Percentiles rank a stretch among this genome's conserved stretches.
Conservation (phyloP, 2,113 vertebrate species). For the Lepidothrix coronata region DNA sequence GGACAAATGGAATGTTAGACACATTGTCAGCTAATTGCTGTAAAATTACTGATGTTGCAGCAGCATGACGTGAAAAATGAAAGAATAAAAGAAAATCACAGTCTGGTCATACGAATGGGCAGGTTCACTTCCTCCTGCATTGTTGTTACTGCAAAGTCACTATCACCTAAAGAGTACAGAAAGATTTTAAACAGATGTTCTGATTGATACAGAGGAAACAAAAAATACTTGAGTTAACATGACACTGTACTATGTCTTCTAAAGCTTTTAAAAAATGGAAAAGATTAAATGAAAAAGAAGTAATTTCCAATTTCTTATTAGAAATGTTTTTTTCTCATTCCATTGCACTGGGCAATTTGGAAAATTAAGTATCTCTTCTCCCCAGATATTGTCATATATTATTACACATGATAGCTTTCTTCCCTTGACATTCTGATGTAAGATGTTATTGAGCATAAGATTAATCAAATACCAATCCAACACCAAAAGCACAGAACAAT, state of each 20-base stretch:
- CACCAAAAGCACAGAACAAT: neutral
- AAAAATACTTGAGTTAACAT: neutral
- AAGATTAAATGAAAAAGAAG: neutral
- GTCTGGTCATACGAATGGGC: neutral
- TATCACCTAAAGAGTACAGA: neutral
- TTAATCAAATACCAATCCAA: neutral
- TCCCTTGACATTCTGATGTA: neutral
- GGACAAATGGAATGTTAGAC: neutral
- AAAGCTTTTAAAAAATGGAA: neutral
- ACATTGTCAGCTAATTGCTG: neutral
- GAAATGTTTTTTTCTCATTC: neutral
- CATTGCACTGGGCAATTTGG: neutral
- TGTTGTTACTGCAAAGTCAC: neutral
- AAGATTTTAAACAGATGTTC: neutral
- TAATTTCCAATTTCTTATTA: neutral
- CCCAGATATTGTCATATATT: neutral
- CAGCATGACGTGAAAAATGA: neutral
- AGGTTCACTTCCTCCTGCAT: neutral
- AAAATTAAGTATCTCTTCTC: neutral
- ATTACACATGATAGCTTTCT: neutral
- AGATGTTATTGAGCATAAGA: neutral
- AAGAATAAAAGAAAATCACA: neutral
- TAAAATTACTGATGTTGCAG: neutral
- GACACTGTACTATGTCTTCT: accelerated
- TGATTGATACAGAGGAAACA: neutral